Base-by-base conservation (phyloP, 2,888 invertebrate genomes). In the Phaonia tiefii region DNA sequence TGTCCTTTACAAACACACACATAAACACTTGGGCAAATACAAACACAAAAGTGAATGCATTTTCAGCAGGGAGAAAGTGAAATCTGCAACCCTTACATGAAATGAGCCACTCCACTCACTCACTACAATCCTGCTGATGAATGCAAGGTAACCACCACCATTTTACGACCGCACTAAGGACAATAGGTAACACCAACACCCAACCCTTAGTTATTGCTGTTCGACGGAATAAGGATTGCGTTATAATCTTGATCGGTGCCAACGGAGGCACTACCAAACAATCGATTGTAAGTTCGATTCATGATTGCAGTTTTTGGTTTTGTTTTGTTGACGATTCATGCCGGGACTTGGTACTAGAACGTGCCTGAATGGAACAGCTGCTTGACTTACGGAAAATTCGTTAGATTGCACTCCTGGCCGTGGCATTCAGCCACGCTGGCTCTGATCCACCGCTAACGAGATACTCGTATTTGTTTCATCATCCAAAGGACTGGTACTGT, bases 161-260 rank as follows among this genome's bases (percentile, higher is more conserved):
- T n/a, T 31, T 8, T 31, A 39, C 20, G 11, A 17, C 17, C 15
- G 31, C 17, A 25, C 10, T 10, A 20, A 4, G 51, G 51, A 22
- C 22, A n/a, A 15, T 15, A 17, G 46, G 4, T 31, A 46, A 7
- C 58, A 39, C 11, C 7, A 63, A 63, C 39, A 54, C 54, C 63
- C 63, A 31, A 31, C 31, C 42, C 42, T 63, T 51, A 31, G 31
- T 31, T 31, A 8, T 31, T 31, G 31, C 31, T 31, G 31, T 31
- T 31, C 31, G 3, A n/a, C n/a, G n/a, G n/a, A 3, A 3, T 31
- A 51, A 51, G 20, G 3, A 20, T 51, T 51, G 7, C 51, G 51
- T 42, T 42, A 63, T 22, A 42, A 63, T 63, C 42, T 42, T 42
- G 63, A 63, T 63, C n/a, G 42, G 54, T 54, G 54, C 31, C 31